Percentiles rank a stretch among this genome's conserved stretches.
Evolutionary conservation across 2,113 vertebrate genomes (phyloP).

Genomic region (Dasyurus viverrinus): DNA sequence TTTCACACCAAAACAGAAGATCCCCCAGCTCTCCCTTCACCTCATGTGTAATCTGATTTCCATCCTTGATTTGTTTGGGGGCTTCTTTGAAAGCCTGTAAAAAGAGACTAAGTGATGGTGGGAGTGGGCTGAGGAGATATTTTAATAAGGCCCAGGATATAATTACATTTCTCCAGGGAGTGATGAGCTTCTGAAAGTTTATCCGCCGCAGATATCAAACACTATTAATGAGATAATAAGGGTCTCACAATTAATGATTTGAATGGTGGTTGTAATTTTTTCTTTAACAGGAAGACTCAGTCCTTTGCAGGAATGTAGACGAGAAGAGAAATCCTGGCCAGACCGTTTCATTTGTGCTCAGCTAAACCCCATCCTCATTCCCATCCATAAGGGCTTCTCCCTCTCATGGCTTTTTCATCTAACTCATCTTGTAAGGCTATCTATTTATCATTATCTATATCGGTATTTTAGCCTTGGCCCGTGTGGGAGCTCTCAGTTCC

Average conservation of each 20-base stretch:
- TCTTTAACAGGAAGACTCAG: conserved; percentile 25
- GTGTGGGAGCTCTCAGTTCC: neutral
- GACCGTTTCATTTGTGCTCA: rapidly evolving
- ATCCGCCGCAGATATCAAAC: conserved; percentile 70
- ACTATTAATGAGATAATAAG: conserved; percentile 71
- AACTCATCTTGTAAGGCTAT: neutral
- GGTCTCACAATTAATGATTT: conserved; percentile 63
- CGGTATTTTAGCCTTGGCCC: neutral
- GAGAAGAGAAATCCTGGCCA: neutral
- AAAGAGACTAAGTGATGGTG: conserved; percentile 6
- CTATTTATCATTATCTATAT: neutral
- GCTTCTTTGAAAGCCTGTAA: neutral
- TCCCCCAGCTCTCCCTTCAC: neutral
- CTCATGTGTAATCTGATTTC: neutral
- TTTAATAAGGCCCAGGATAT: conserved; percentile 54
- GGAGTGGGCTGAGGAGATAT: conserved; percentile 28
- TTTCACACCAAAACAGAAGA: neutral
- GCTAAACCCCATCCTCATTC: neutral
- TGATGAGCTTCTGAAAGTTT: conserved; percentile 56
- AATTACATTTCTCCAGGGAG: conserved; percentile 64
- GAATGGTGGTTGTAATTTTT: conserved; percentile 39
- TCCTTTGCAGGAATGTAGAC: neutral
- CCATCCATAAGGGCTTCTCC: neutral
- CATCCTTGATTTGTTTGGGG: neutral
- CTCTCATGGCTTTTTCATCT: neutral